Percentiles rank a stretch among this genome's conserved stretches.
Evolutionary conservation across 2,113 vertebrate species (phyloP).

Genomic region (Leptocoma aspasia): DNA sequence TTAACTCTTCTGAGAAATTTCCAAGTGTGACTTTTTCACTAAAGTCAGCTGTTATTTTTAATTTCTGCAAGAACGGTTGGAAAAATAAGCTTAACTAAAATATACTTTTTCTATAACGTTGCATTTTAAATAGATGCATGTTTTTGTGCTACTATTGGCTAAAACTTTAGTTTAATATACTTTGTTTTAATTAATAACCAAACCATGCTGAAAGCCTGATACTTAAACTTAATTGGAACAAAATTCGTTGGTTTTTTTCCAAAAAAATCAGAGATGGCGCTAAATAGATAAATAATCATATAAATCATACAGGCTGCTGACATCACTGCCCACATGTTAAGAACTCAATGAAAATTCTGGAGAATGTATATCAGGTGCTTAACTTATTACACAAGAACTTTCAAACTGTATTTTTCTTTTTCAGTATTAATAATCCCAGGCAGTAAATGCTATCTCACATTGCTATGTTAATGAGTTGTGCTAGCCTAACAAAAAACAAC

Average conservation of each 20-base stretch:
- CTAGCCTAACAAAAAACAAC: not conserved
- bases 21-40: not conserved
- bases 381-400: not conserved
- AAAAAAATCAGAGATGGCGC: not conserved
- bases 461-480: not conserved
- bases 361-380: not conserved
- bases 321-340: not conserved
- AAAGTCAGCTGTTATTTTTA: not conserved
- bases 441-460: not conserved
- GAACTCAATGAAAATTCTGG: not conserved
- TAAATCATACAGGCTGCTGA: not conserved
- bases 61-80: not conserved
- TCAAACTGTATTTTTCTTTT: not conserved
- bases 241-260: fast-evolving
- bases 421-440: not conserved
- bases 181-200: not conserved
- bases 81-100: not conserved
- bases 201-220: not conserved
- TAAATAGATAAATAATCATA: not conserved
- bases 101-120: not conserved
- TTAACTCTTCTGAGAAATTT: not conserved
- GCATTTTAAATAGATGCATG: not conserved
- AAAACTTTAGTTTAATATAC: not conserved
- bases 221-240: not conserved
- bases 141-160: not conserved